Evolutionary conservation across 2,797 vertebrate genomes (phyloP).

Genomic region (Sebastes minor): DNA sequence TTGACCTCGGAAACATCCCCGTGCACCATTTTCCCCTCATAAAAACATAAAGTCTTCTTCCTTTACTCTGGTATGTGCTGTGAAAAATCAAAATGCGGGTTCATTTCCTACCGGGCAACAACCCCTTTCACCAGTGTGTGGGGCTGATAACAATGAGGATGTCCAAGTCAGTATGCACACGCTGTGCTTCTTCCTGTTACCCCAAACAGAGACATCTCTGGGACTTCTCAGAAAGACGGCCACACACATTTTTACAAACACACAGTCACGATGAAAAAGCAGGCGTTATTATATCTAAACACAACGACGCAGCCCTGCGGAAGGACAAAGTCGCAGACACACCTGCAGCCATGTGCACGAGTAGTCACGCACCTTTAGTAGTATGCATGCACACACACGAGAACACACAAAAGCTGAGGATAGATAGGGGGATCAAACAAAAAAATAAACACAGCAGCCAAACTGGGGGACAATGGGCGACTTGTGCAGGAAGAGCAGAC

Average conservation of each 20-base stretch:
- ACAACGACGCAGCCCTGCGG: constrained; percentile 28
- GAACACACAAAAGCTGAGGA: constrained; percentile 26
- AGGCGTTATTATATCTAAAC: constrained; percentile 48
- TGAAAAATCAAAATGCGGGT: constrained; percentile 32
- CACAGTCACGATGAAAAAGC: constrained; percentile 44
- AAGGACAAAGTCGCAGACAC: constrained; percentile 9
- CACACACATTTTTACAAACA: constrained; percentile 47
- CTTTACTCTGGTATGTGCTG: constrained; percentile 34
- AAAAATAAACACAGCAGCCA: constrained; percentile 69
- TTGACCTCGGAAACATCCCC: constrained; percentile 35
- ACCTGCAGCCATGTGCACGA: constrained; percentile 35
- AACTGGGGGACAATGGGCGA: constrained; percentile 63
- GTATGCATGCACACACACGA: constrained; percentile 12
- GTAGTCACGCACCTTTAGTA: constrained; percentile 9
- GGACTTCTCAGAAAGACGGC: constrained; percentile 54
- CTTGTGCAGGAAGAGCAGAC: constrained; percentile 65
- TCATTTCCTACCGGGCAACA: constrained; percentile 59
- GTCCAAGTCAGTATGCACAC: constrained; percentile 21
- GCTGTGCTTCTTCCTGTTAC: constrained; percentile 57
- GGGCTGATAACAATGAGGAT: constrained; percentile 35
- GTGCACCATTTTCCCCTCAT: constrained; percentile 40
- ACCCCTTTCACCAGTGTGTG: constrained; percentile 32
- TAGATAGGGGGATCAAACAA: constrained; percentile 56
- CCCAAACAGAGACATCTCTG: constrained; percentile 61
- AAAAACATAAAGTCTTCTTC: constrained; percentile 46